A percentile compares a stretch with the other conserved stretches of the same genome.
Evolutionary conservation across 2,113 vertebrate species (phyloP).

Genomic region (Myrmophylax atrothorax): DNA sequence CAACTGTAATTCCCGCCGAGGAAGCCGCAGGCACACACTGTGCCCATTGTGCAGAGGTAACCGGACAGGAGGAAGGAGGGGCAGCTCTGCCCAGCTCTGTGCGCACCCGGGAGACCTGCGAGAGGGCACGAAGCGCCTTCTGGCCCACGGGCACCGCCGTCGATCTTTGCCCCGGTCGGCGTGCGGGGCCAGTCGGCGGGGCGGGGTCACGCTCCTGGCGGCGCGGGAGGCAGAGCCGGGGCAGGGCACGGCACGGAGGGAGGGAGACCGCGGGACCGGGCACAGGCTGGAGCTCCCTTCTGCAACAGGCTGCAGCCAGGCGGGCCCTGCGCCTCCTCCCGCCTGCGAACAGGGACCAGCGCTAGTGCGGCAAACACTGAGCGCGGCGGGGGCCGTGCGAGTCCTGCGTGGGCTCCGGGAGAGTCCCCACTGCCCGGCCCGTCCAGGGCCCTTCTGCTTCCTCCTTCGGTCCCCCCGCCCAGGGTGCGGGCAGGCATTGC

Average conservation of each 20-base stretch:
- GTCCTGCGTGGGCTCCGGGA: background rate
- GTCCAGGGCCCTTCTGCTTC: background rate
- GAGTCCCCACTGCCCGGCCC: background rate
- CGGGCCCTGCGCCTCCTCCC: background rate
- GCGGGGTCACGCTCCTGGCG: no score
- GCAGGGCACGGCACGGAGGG: background rate
- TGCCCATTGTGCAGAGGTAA: slow-evolving; percentile 40
- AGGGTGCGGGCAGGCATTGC: no score
- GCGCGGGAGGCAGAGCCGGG: background rate
- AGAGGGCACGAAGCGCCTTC: background rate
- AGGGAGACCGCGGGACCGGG: background rate
- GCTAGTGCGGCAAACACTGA: background rate
- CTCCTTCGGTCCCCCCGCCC: background rate
- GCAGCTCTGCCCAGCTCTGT: background rate
- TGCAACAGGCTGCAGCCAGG: slow-evolving; percentile 13
- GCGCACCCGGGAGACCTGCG: background rate
- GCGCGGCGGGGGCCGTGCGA: background rate
- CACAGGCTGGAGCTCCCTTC: background rate
- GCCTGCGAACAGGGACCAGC: fast-evolving
- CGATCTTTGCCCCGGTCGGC: background rate
- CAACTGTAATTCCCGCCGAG: slow-evolving; percentile 12
- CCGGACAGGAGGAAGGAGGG: slow-evolving; percentile 17
- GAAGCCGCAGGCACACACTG: slow-evolving; percentile 39
- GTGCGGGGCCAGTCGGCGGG: background rate
- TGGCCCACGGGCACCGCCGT: background rate